A percentile compares a stretch with the other conserved stretches of the same genome.
phyloP scores from a whole-genome alignment of 2,113 vertebrate genomes.

The Pterocles gutturalis region DNA sequence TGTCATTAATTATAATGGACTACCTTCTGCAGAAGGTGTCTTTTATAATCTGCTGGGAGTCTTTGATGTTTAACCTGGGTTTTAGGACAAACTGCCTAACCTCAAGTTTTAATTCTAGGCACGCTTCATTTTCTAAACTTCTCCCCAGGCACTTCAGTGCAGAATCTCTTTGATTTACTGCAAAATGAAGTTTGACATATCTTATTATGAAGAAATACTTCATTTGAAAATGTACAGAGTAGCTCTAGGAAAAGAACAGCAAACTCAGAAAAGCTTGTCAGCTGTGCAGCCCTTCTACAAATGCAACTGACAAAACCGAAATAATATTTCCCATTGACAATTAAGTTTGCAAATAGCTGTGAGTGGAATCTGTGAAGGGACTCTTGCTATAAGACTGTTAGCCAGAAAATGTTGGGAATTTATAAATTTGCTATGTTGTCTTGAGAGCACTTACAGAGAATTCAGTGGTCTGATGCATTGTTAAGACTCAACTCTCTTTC shows the following conservation, averaged over 20 bases:
- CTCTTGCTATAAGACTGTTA: background rate
- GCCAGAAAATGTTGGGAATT: background rate
- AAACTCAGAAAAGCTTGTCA: slow-evolving; percentile 16
- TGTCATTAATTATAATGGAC: background rate
- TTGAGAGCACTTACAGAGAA: background rate
- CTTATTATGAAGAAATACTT: slow-evolving; percentile 54
- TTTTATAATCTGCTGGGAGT: background rate
- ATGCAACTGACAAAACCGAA: background rate
- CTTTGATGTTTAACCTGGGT: background rate
- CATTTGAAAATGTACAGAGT: slow-evolving; percentile 22
- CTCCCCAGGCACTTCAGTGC: background rate
- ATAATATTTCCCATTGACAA: background rate
- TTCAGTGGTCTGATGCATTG: background rate
- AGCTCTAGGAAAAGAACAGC: slow-evolving; percentile 28
- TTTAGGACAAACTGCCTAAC: slow-evolving; percentile 39
- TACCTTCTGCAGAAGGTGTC: background rate
- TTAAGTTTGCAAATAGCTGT: background rate
- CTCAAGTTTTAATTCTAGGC: slow-evolving; percentile 19
- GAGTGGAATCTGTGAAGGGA: background rate
- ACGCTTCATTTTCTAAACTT: slow-evolving; percentile 31
- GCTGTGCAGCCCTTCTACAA: background rate
- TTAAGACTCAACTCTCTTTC: background rate
- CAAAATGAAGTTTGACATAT: slow-evolving; percentile 57
- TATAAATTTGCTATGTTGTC: background rate
- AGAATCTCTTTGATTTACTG: slow-evolving; percentile 34